Conservation (phyloP, 1,140 invertebrate genomes). For the Drosophila sucinea region DNA sequence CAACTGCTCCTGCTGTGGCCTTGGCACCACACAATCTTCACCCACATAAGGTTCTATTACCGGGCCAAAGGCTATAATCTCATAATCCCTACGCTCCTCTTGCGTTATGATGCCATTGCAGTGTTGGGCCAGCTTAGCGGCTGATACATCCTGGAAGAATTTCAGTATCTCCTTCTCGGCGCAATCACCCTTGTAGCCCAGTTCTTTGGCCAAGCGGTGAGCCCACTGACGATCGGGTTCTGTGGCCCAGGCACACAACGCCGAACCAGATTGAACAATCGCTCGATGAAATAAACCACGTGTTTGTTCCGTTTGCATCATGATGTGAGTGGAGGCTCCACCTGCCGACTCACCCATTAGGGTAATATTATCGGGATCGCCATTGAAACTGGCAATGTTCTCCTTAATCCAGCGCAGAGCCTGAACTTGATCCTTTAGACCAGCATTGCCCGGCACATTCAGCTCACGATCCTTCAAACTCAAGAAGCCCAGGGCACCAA, state of each 20-base stretch:
- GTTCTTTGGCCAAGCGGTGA: slow-evolving; percentile 49
- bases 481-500: slow-evolving; percentile 85
- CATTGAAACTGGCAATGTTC: slow-evolving; percentile 77
- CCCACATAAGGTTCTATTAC: slow-evolving; percentile 78
- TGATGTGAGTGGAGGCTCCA: slow-evolving; percentile 61
- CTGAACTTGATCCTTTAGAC: slow-evolving; percentile 83
- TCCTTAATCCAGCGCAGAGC: slow-evolving; percentile 82
- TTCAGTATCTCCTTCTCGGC: slow-evolving; percentile 68
- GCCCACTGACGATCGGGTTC: slow-evolving; percentile 40
- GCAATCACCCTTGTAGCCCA: slow-evolving; percentile 67
- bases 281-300: slow-evolving; percentile 85
- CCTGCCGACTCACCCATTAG: slow-evolving; percentile 82
- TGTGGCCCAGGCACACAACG: slow-evolving; percentile 80
- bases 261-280: slow-evolving; percentile 85
- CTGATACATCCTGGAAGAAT: slow-evolving; percentile 67
- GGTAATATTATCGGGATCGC: slow-evolving; percentile 76
- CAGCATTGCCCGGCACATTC: slow-evolving; percentile 78
- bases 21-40: slow-evolving; percentile 71
- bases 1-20: slow-evolving; percentile 71
- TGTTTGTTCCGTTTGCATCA: slow-evolving; percentile 67
- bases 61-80: slow-evolving; percentile 74
- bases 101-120: slow-evolving; percentile 57
- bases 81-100: slow-evolving; percentile 55
- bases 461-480: slow-evolving; percentile 72
- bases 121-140: slow-evolving; percentile 36